Evolutionary conservation across 2,888 invertebrate species (phyloP).

Genomic region (Thymelicus acteon): DNA sequence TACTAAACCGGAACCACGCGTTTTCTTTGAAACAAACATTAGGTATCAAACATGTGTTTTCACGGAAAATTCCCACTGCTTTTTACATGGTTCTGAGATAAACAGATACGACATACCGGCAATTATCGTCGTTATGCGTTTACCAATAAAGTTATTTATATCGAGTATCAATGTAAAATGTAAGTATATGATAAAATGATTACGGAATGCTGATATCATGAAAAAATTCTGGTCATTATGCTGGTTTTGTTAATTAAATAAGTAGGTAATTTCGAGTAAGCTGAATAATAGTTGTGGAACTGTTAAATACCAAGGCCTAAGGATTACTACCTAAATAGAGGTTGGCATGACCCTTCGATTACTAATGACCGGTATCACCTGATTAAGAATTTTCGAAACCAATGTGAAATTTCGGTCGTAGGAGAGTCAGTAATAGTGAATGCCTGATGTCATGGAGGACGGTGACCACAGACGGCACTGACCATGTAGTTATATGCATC

Average conservation of each 20-base stretch:
- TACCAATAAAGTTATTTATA: constrained; percentile 11
- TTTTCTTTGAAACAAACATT: neutral
- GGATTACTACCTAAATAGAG: too few species aligned
- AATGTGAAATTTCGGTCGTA: too few species aligned
- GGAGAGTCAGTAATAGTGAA: too few species aligned
- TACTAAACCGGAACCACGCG: neutral
- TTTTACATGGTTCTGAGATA: neutral
- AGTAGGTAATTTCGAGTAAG: too few species aligned
- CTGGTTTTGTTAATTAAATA: neutral
- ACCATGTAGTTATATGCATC: too few species aligned
- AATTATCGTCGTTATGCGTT: constrained; percentile 18
- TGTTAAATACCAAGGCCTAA: too few species aligned
- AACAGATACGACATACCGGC: constrained; percentile 16
- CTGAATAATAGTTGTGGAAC: too few species aligned
- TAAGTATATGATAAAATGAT: constrained; percentile 3
- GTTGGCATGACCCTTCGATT: too few species aligned
- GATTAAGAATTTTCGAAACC: too few species aligned
- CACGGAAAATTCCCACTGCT: constrained; percentile 14
- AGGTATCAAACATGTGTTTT: neutral
- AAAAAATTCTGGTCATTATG: constrained; percentile 1
- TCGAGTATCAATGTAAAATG: constrained; percentile 9
- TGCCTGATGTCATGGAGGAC: too few species aligned
- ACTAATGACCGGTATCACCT: too few species aligned
- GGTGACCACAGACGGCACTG: too few species aligned
- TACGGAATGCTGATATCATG: constrained; percentile 4